Evolutionary conservation across 2,888 invertebrate genomes (phyloP).

Genomic region (Caenorhabditis sp.): DNA sequence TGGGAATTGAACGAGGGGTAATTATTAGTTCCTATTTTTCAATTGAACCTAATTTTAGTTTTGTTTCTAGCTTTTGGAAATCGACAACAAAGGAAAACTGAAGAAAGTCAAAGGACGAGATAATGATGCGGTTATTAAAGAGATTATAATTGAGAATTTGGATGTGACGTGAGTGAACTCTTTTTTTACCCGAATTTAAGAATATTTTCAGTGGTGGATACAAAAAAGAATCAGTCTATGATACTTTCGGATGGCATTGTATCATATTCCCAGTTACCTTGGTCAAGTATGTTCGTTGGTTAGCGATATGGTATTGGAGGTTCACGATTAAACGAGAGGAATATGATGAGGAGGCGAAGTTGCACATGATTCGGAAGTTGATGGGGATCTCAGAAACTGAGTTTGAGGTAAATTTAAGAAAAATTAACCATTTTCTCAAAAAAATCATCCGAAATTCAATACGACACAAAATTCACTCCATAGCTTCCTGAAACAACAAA

Average conservation of each 20-base stretch:
- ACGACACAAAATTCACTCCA: neutral
- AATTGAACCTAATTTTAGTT: neutral
- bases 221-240: conserved; percentile 82
- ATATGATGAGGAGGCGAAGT: conserved; percentile 84
- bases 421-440: neutral
- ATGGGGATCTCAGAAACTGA: conserved; percentile 76
- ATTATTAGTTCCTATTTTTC: neutral
- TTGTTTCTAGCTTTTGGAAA: conserved; percentile 53
- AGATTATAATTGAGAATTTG: conserved; percentile 89
- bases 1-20: conserved; percentile 76
- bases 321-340: conserved; percentile 81
- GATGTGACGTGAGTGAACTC: conserved; percentile 78
- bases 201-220: conserved; percentile 81
- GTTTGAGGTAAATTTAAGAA: conserved; percentile 73
- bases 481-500: too few species aligned
- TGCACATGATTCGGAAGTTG: conserved; percentile 83
- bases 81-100: conserved; percentile 65
- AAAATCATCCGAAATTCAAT: conserved; percentile 1
- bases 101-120: conserved; percentile 75
- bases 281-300: conserved; percentile 76
- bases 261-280: conserved; percentile 82
- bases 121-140: conserved; percentile 82
- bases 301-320: conserved; percentile 80
- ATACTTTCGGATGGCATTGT: conserved; percentile 86
- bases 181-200: too few species aligned